Evolutionary conservation across 2,888 invertebrate species (phyloP).

Genomic region (Schizotus pectinicornis): DNA sequence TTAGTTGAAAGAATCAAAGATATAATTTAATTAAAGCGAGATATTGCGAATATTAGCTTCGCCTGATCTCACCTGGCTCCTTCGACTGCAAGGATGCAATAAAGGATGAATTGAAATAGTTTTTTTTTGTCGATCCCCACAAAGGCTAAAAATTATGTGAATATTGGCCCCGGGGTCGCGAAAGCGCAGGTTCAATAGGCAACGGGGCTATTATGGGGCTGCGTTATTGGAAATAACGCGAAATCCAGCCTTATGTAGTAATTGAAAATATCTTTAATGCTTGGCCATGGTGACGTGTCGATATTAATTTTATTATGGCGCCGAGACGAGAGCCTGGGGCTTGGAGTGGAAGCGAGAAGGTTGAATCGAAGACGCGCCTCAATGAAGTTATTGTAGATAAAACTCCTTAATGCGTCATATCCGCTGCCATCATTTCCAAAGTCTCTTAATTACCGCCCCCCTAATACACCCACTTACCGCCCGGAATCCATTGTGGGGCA

Average conservation of each 20-base stretch:
- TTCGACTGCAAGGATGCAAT: too few relatives aligned
- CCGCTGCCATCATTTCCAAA: constrained; percentile 25
- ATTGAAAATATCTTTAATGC: constrained; percentile 15
- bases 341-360: constrained; percentile 7
- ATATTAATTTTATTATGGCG: constrained; percentile 24
- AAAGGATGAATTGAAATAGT: too few relatives aligned
- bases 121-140: too few relatives aligned
- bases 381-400: constrained; percentile 27
- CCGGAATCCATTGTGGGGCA: constrained; percentile 1
- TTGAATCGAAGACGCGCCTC: constrained; percentile 11
- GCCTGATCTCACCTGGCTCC: too few relatives aligned
- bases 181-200: too few relatives aligned
- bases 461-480: constrained; percentile 16
- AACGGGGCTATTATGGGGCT: too few relatives aligned
- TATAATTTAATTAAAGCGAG: constrained; percentile 23
- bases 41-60: constrained; percentile 14
- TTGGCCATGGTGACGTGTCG: constrained; percentile 14
- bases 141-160: too few relatives aligned
- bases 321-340: neutral
- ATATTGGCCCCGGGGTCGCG: too few relatives aligned
- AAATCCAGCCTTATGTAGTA: too few relatives aligned
- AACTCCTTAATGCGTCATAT: constrained; percentile 28
- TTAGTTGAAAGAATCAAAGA: constrained; percentile 20
- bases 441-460: constrained; percentile 28
- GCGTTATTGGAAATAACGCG: too few relatives aligned